Base-by-base conservation (phyloP, 1,140 invertebrate species). In the Bombus impatiens region DNA sequence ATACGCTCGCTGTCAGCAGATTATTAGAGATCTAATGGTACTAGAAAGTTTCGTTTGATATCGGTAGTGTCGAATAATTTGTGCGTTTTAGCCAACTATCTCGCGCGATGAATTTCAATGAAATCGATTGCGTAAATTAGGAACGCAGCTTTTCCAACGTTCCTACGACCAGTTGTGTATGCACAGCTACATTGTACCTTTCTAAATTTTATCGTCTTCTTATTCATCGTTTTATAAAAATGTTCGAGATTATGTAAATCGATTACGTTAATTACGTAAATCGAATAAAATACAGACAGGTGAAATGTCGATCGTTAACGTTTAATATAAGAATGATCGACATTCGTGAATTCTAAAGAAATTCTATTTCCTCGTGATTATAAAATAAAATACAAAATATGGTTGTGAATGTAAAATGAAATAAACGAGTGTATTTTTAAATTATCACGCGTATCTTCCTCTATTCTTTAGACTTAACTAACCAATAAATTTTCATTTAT, bases 1-100 rank as follows among this genome's bases (percentile, higher is more conserved):
- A 70, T 70, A 53, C 42, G 13, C 9, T 75, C n/a, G 37, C 42
- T 53, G 44, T 75, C 74, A 53, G 74, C 74, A 53, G 44, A 75
- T 75, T 75, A 47, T 32, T 53, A 32, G 13, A 47, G 44, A 42
- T 75, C 32, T 75, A n/a, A 75, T 35, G 18, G 18, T 53, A n/a
- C 44, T 75, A 42, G 42, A 47, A 75, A 75, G 42, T 44, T 15
- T 74, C 35, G 37, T 74, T 28, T 42, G 42, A 40, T 22, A 74
- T 32, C 37, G 9, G 25, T 1, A n/a, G 32, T 42, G 40, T 72
- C 70, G 22, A 35, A 72, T 72, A 72, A 72, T 40, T 40, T 18
- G 22, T 37, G 71, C 40, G 37, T 74, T 47, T 42, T 10, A 67
- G 59, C 12, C 12, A 62, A 62, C 59, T 62, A 62, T 62, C 28